phyloP scores from a whole-genome alignment of 2,797 vertebrate genomes.

The Merluccius polli region DNA sequence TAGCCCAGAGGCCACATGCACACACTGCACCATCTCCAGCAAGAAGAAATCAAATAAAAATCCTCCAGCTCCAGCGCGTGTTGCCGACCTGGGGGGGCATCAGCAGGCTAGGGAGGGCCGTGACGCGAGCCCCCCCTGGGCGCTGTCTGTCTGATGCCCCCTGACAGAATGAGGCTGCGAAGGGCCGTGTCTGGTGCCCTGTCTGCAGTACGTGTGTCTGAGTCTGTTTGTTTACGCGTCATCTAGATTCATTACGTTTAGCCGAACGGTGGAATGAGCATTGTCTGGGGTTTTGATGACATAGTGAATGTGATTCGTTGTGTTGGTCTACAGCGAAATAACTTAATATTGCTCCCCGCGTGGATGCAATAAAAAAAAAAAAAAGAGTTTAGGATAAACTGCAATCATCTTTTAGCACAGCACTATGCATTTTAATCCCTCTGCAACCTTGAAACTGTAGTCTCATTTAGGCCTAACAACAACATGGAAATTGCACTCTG shows the following conservation, averaged over 20 bases:
- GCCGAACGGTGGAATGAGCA: neutral
- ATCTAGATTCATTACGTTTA: conserved; percentile 6
- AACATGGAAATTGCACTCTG: conserved; percentile 20
- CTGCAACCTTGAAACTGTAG: conserved; percentile 8
- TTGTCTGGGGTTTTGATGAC: neutral
- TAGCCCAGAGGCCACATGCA: neutral
- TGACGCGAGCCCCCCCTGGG: conserved; percentile 46
- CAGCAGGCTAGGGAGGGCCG: conserved; percentile 38
- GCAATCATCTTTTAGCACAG: conserved; percentile 6
- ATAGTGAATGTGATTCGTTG: neutral
- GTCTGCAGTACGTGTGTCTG: conserved; percentile 19
- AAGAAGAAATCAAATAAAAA: neutral
- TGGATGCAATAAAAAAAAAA: neutral
- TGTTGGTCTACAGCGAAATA: neutral
- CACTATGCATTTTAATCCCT: conserved; percentile 1
- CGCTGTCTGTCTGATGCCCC: conserved; percentile 65
- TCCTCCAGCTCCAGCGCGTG: neutral
- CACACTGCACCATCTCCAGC: neutral
- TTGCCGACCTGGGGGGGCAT: conserved; percentile 2
- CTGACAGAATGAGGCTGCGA: conserved; percentile 73
- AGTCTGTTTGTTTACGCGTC: neutral
- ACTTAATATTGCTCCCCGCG: neutral
- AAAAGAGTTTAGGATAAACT: conserved; percentile 1
- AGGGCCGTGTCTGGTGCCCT: conserved; percentile 22
- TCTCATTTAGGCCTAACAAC: conserved; percentile 15